Conservation (phyloP, 2,888 invertebrate genomes). For the Trypoxylon attenuatum region DNA sequence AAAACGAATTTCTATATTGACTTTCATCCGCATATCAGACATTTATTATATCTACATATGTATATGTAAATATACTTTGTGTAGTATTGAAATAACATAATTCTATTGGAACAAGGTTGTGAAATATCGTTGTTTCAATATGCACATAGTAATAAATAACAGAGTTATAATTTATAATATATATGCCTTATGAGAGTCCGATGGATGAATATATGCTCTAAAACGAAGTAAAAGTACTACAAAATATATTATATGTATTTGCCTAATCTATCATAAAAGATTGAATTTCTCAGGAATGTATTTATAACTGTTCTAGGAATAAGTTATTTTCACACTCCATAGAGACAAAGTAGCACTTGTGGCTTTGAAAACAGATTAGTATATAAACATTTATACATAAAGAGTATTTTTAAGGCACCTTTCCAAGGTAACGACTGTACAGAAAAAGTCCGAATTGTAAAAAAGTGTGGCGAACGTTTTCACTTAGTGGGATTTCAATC, state of each 20-base stretch:
- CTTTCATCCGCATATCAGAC: too few relatives aligned
- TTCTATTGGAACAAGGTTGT: background rate
- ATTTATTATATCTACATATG: slow-evolving; percentile 43
- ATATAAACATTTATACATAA: slow-evolving; percentile 21
- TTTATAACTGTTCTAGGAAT: slow-evolving; percentile 14
- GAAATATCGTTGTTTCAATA: slow-evolving; percentile 15
- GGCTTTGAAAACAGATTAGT: slow-evolving; percentile 10
- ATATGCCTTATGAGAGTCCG: slow-evolving; percentile 5
- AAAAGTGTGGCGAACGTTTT: too few relatives aligned
- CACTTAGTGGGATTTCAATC: too few relatives aligned
- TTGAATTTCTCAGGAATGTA: slow-evolving; percentile 21
- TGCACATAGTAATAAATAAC: slow-evolving; percentile 24
- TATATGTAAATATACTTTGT: slow-evolving; percentile 7
- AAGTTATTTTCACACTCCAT: background rate
- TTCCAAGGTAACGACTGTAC: too few relatives aligned
- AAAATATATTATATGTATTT: slow-evolving; percentile 32
- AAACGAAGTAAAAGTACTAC: slow-evolving; percentile 21
- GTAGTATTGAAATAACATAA: slow-evolving; percentile 15
- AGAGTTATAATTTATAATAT: slow-evolving; percentile 16
- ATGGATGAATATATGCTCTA: slow-evolving; percentile 4
- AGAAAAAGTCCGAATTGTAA: too few relatives aligned
- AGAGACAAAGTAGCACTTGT: slow-evolving; percentile 17
- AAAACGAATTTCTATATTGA: too few relatives aligned
- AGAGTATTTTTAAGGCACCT: slow-evolving; percentile 34
- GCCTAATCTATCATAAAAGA: slow-evolving; percentile 30